A percentile compares a stretch with the other conserved stretches of the same genome.
phyloP scores from a whole-genome alignment of 2,888 invertebrate species.

The Drosophila mimica region DNA sequence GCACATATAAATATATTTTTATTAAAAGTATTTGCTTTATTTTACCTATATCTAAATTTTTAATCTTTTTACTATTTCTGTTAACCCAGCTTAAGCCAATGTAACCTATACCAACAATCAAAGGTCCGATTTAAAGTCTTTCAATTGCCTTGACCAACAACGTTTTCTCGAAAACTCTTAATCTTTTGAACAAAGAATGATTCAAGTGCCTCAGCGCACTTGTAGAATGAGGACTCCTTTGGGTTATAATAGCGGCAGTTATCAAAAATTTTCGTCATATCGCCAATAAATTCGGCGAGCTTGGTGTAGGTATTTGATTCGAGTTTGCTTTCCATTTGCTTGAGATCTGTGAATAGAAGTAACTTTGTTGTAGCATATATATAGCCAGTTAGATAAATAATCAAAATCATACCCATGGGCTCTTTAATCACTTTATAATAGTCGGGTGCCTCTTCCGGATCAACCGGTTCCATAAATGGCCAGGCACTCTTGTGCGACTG shows the following conservation, averaged over 20 bases:
- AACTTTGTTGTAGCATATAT: neutral
- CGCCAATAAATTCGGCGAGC: slow-evolving; percentile 97
- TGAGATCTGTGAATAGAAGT: slow-evolving; percentile 89
- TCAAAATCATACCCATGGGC: slow-evolving; percentile 93
- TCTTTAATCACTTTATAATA: slow-evolving; percentile 98
- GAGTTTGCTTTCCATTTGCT: slow-evolving; percentile 95
- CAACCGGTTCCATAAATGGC: slow-evolving; percentile 99
- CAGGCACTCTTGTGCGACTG: slow-evolving; percentile 97
- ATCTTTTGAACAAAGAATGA: slow-evolving; percentile 98
- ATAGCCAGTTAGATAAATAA: neutral
- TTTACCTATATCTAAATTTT: slow-evolving; percentile 43
- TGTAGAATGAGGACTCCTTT: slow-evolving; percentile 97
- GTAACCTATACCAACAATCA: slow-evolving; percentile 21
- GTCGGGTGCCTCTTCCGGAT: slow-evolving; percentile 97
- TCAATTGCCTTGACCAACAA: slow-evolving; percentile 85
- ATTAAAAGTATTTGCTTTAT: slow-evolving; percentile 40
- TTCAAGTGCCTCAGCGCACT: slow-evolving; percentile 97
- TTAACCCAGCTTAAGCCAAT: slow-evolving; percentile 29
- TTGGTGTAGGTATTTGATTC: slow-evolving; percentile 93
- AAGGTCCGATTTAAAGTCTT: slow-evolving; percentile 10
- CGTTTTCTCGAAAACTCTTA: slow-evolving; percentile 93
- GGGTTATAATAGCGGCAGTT: slow-evolving; percentile 99
- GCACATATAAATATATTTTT: slow-evolving; percentile 25
- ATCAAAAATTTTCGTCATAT: slow-evolving; percentile 99
- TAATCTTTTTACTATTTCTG: slow-evolving; percentile 16